Evolutionary conservation across 2,113 vertebrate species (phyloP).

Genomic region (Archilochus colubris): DNA sequence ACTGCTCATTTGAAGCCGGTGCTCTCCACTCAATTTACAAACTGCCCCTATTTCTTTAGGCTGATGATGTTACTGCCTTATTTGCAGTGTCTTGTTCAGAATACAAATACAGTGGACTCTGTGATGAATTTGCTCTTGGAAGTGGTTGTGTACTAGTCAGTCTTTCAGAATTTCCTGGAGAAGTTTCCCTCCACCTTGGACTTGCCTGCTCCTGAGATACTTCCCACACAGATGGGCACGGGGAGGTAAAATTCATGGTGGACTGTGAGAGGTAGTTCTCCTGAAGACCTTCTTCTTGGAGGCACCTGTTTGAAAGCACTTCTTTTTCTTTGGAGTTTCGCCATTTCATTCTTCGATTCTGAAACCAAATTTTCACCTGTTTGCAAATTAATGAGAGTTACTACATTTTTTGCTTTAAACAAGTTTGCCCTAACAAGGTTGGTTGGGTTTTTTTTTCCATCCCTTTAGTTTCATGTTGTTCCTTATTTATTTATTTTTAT

Average conservation of each 20-base stretch:
- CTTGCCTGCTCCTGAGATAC: conserved; percentile 61
- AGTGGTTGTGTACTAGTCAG: background rate
- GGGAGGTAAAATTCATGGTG: conserved; percentile 63
- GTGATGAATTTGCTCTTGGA: conserved; percentile 35
- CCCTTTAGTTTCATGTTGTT: background rate
- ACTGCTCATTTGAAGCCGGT: conserved; percentile 7
- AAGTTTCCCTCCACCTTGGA: conserved; percentile 71
- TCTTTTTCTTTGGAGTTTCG: conserved; percentile 97
- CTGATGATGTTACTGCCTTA: conserved; percentile 34
- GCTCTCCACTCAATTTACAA: conserved; percentile 7
- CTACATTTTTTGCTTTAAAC: conserved; percentile 4
- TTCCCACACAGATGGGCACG: conserved; percentile 67
- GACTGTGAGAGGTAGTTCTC: conserved; percentile 70
- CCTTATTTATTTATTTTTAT: background rate
- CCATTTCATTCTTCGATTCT: conserved; percentile 99
- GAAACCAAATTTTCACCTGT: conserved; percentile 99
- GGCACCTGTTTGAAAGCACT: conserved; percentile 76
- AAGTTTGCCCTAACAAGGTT: background rate
- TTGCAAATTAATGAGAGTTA: conserved; percentile 53
- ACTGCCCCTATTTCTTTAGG: conserved; percentile 31
- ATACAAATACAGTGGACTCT: conserved; percentile 61
- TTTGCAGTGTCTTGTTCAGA: conserved; percentile 51
- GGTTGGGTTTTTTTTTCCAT: background rate
- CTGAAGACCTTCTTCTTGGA: conserved; percentile 74
- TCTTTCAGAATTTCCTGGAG: conserved; percentile 70